phyloP scores from a whole-genome alignment of 2,113 vertebrate genomes.

The Mirounga angustirostris region DNA sequence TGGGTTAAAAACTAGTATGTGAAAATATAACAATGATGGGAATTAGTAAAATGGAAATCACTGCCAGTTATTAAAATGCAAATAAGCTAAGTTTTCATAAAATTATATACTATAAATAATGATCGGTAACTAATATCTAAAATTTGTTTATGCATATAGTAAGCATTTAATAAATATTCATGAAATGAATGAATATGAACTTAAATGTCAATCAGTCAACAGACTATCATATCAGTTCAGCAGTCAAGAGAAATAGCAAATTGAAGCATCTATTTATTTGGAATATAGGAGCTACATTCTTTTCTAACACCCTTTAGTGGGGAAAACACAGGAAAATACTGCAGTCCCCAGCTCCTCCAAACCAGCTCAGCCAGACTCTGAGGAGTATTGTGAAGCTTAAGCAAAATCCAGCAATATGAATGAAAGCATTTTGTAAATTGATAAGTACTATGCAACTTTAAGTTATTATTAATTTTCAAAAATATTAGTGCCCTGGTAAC shows the following conservation, averaged over 20 bases:
- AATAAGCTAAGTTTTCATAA: background rate
- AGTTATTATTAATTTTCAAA: background rate
- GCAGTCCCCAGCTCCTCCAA: background rate
- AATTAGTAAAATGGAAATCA: background rate
- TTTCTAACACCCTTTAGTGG: background rate
- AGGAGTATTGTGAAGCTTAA: background rate
- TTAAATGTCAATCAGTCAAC: background rate
- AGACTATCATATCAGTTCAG: conserved; percentile 9
- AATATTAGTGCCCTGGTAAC: background rate
- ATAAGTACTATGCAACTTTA: background rate
- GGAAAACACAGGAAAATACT: background rate
- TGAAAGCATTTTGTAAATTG: background rate
- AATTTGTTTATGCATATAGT: background rate
- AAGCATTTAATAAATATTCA: background rate
- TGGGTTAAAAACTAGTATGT: background rate
- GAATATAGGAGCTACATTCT: background rate
- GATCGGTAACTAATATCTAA: background rate
- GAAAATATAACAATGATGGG: background rate
- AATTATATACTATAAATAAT: background rate
- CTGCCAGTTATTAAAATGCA: background rate
- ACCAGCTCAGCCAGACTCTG: background rate
- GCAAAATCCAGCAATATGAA: background rate
- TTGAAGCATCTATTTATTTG: background rate
- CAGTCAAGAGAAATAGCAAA: background rate
- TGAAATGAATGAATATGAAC: background rate